Percentiles rank a stretch among this genome's conserved stretches.
These are phyloP conservation scores for Lochmaea crataegi DNA, from an alignment of 2,888 invertebrate species.

Conservation along the genomic window DNA sequence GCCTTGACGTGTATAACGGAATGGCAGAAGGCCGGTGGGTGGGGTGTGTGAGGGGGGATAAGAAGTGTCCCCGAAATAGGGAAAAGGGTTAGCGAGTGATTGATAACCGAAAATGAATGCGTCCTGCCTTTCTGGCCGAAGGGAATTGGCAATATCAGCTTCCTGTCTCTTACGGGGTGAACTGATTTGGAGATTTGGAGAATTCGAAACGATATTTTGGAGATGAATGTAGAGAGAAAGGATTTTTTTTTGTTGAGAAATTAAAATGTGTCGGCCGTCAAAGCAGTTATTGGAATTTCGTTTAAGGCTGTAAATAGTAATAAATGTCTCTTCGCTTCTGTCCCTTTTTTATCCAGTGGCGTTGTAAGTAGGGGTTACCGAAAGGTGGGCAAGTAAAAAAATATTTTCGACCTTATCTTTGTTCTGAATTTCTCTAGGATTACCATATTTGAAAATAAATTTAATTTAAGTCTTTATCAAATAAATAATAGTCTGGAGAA, in stretches of 20 bases:
- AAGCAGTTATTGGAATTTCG: slow-evolving; percentile 55
- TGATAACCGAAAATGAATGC: slow-evolving; percentile 51
- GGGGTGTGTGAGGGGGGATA: slow-evolving; percentile 36
- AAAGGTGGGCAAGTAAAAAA: background rate
- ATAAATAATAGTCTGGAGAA: background rate
- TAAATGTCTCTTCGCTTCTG: slow-evolving; percentile 57
- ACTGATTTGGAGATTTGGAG: slow-evolving; percentile 13
- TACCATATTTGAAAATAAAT: too few relatives aligned
- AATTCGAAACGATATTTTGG: slow-evolving; percentile 1
- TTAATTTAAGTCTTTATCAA: too few relatives aligned
- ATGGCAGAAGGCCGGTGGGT: slow-evolving; percentile 21
- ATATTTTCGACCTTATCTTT: too few relatives aligned
- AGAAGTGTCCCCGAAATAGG: slow-evolving; percentile 48
- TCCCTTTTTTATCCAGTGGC: slow-evolving; percentile 48
- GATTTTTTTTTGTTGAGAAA: too few relatives aligned
- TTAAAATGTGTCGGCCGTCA: slow-evolving; percentile 49
- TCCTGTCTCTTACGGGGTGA: slow-evolving; percentile 37
- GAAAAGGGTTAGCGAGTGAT: slow-evolving; percentile 50
- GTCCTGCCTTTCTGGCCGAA: slow-evolving; percentile 46
- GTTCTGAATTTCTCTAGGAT: too few relatives aligned
- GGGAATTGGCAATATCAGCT: slow-evolving; percentile 49
- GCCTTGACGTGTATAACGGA: slow-evolving; percentile 44
- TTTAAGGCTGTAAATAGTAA: slow-evolving; percentile 58
- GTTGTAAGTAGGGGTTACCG: background rate
- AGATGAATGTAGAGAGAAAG: too few relatives aligned